phyloP scores from a whole-genome alignment of 2,888 invertebrate genomes.

The Euproctis similis region DNA sequence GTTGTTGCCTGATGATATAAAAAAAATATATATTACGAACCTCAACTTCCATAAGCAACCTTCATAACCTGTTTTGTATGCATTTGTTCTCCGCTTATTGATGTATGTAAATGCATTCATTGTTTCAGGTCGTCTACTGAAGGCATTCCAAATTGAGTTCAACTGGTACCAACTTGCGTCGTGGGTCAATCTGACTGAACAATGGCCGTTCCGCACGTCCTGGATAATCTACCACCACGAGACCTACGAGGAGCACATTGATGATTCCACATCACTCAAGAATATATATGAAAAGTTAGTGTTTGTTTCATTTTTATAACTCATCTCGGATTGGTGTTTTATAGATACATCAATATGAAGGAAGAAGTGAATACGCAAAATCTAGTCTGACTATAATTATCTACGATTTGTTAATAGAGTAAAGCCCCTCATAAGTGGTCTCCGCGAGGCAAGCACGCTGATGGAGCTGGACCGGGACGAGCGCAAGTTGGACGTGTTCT shows the following conservation, averaged over 20 bases:
- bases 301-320: not conserved
- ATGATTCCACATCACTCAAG: conserved; percentile 90
- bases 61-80: too few species aligned
- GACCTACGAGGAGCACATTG: conserved; percentile 88
- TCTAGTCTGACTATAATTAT: not conserved
- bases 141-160: conserved; percentile 99
- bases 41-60: too few species aligned
- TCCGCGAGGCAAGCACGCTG: conserved; percentile 91
- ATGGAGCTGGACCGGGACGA: conserved; percentile 96
- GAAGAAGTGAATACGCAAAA: not conserved
- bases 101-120: too few species aligned
- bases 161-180: conserved; percentile 98
- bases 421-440: conserved; percentile 85
- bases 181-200: conserved; percentile 99
- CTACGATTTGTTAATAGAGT: conserved; percentile 73
- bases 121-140: conserved; percentile 87
- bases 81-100: too few species aligned
- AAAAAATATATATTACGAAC: too few species aligned
- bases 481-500: conserved; percentile 94
- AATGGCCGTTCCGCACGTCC: conserved; percentile 98
- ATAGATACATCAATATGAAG: not conserved
- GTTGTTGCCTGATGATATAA: too few species aligned
- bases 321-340: not conserved
- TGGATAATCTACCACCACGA: conserved; percentile 98
- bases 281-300: conserved; percentile 94